These are phyloP conservation scores for Oegoconia quadripuncta DNA, from an alignment of 2,888 invertebrate species.

Conservation along the genomic window DNA sequence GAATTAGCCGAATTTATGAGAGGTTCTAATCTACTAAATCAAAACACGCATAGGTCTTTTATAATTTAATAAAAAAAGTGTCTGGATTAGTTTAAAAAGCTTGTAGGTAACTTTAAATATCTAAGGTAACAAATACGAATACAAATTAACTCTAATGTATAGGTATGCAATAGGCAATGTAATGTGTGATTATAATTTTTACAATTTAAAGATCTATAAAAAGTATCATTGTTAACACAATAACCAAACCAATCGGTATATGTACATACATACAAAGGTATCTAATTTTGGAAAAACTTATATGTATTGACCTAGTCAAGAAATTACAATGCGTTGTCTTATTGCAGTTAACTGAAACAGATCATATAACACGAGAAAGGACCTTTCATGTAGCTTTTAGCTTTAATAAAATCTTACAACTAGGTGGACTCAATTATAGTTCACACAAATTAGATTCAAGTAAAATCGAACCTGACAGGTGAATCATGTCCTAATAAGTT, in stretches of 20 bases:
- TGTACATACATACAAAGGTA: constrained; percentile 7
- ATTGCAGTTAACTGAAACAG: neutral
- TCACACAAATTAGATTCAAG: constrained; percentile 60
- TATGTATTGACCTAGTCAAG: constrained; percentile 1
- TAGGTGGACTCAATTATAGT: constrained; percentile 27
- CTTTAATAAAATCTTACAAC: constrained; percentile 3
- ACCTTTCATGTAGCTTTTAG: neutral
- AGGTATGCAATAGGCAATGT: constrained; percentile 5
- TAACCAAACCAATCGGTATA: constrained; percentile 8
- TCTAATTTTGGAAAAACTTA: constrained; percentile 13
- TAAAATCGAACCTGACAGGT: constrained; percentile 56
- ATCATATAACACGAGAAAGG: neutral
- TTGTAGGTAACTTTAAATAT: constrained; percentile 33
- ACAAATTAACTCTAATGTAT: constrained; percentile 5
- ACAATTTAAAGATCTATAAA: neutral
- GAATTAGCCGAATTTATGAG: too few relatives aligned
- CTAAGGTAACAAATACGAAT: constrained; percentile 5
- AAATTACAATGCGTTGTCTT: constrained; percentile 4
- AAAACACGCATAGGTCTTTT: constrained; percentile 74
- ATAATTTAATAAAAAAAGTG: constrained; percentile 73
- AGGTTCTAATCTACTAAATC: constrained; percentile 77
- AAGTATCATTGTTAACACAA: constrained; percentile 2
- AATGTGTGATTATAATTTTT: constrained; percentile 2
- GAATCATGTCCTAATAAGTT: constrained; percentile 42
- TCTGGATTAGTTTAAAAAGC: constrained; percentile 59